Evolutionary conservation across 1,140 invertebrate genomes (phyloP).

Genomic region (Drosophila albomicans): DNA sequence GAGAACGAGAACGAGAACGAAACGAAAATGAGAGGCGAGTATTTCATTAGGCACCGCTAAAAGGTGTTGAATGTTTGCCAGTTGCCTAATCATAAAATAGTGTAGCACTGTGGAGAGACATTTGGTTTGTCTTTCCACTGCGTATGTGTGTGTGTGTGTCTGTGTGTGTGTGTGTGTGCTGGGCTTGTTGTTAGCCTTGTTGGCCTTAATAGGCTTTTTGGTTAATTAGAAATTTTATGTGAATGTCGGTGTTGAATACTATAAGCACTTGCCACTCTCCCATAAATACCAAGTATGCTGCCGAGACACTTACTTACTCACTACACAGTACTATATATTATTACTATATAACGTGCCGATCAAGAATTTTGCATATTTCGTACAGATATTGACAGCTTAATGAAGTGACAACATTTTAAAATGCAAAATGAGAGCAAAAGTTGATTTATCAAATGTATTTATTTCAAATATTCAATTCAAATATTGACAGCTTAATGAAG

Average conservation of each 20-base stretch:
- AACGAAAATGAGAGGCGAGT: slow-evolving; percentile 5
- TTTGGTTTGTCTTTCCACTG: slow-evolving; percentile 19
- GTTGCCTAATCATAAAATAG: slow-evolving; percentile 52
- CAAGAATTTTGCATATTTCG: neutral
- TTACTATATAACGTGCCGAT: neutral
- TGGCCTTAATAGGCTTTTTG: slow-evolving; percentile 76
- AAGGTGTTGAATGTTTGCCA: slow-evolving; percentile 68
- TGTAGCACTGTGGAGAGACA: slow-evolving; percentile 39
- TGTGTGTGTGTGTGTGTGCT: neutral
- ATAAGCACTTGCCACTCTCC: slow-evolving; percentile 1
- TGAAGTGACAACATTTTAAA: no score
- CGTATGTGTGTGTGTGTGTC: slow-evolving; percentile 17
- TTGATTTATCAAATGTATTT: no score
- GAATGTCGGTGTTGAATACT: slow-evolving; percentile 24
- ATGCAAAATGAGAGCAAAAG: no score
- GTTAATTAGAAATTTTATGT: slow-evolving; percentile 79
- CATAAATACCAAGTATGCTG: neutral
- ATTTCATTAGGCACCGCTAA: slow-evolving; percentile 67
- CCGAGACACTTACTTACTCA: neutral
- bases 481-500: no score
- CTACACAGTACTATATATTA: neutral
- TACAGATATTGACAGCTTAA: no score
- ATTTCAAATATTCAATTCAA: no score
- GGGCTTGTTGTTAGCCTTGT: slow-evolving; percentile 55
- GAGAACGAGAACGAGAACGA: neutral